Evolutionary conservation across 2,797 vertebrate genomes (phyloP), one percentile per base, ranked within the genome.

Genomic region (Neolamprologus multifasciatus): DNA sequence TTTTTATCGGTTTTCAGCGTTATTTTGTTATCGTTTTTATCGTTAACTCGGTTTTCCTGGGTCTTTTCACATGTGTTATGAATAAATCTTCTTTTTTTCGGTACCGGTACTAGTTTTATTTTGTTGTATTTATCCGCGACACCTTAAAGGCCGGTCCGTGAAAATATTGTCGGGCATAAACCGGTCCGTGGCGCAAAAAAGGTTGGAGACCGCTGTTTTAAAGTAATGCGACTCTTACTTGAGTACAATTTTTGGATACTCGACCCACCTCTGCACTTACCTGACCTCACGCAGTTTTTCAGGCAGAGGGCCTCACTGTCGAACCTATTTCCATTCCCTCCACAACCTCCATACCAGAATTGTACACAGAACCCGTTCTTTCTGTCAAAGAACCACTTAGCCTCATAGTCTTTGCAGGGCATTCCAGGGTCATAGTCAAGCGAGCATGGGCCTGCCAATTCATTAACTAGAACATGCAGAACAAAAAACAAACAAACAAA

Each of bases 341-440:
- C 95, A 62, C 97, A 97, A 95, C 97, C 97, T 95, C 97, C 97
- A 93, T 96, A 97, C 97, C 97, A 97, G 96, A 97, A 96, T 96
- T 96, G 95, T 90, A 95, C 91, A 97, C 97, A 98, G 96, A 97
- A 96, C 95, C 97, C 94, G 93, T 93, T 93, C 96, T 96, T 96
- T 97, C 90, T 96, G 96, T 97, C 97, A 98, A 97, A 98, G 97
- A 97, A 98, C 97, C 97, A 98, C 92, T 96, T 97, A 97, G 95
- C 95, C 95, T 97, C 94, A 97, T 96, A 97, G 90, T 97, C 97
- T 97, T 97, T 96, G 96, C 97, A 97, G 77, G 95, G 96, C 83
- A 94, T 94, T 96, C 97, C 97, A 91, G 94, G 93, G 92, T 97
- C 97, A 97, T 95, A 97, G 93, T 97, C 97, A 97, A 97, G 96